Base-by-base conservation (phyloP, 1,140 invertebrate genomes). In the Cyphomyrmex costatus region DNA sequence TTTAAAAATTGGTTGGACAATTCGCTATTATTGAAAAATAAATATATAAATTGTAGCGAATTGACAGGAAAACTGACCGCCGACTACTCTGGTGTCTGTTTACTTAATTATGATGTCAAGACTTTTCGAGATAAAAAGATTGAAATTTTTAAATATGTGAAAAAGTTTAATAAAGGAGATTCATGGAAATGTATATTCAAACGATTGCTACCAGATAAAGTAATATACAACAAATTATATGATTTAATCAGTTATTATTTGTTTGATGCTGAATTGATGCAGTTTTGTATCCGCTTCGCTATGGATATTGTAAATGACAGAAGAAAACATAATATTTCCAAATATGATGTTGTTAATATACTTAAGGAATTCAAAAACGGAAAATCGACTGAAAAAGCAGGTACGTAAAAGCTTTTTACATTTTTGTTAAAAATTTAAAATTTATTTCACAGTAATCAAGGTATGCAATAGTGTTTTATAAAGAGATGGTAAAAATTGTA, bases 101-200 rank as follows among this genome's bases (percentile, higher is more conserved):
- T 36, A 12, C 1, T 36, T 12, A 33, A 8, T 19, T 36, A 36
- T 66, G 8, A 66, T 14, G 7, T 21, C 30, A 66, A n/a, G 16
- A 5, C 33, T 36, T 66, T 36, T 2, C 63, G 12, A 66, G 63
- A 66, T n/a, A 7, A 66, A 42, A 19, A 10, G 16, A 42, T 5
- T 66, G 30, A 21, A 36, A n/a, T 66, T 66, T 66, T 10, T n/a
- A 66, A 66, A 66, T 66, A 42, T 66, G 2, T 7, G 10, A n/a
- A 66, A 42, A 3, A 4, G 19, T n/a, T 51, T 2, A n/a, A 51
- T 51, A 51, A 51, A 12, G 6, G 19, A n/a, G 19, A 30, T 12
- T 10, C 63, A 66, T 66, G 33, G 19, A 36, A 36, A 36, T 3
- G 1, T n/a, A 21, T 30, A 61, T 0, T 61, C 4, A 30, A 30